Evolutionary conservation across 2,888 invertebrate genomes (phyloP), one percentile per base, ranked within the genome.

Genomic region (Dorcus hopei): DNA sequence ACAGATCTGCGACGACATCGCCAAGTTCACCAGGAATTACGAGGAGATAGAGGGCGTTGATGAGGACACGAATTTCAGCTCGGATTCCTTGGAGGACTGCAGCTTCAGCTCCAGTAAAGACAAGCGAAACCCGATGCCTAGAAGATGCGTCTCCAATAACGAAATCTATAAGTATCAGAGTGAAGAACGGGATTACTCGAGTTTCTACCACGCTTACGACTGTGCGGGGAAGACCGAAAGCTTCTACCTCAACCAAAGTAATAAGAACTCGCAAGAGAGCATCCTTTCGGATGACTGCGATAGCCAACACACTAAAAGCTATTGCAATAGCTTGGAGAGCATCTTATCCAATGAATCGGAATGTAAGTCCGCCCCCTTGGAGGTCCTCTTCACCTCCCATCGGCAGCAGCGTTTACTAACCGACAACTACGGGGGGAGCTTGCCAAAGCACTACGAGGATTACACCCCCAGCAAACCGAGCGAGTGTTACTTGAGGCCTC

Each of bases 291-390:
- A 90, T 64, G 85, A 86, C 65, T 72, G 70, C 11, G 69, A 69
- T 16, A 71, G 71, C 54, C 63, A 65, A 23, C 80, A 85, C 59
- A 82, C 81, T 1, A 82, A 85, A 70, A 85, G 85, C 3, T 88
- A 88, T 70, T 90, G 89, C 70, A 88, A 89, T 69, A 91, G 91
- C 57, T 82, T 91, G 69, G 92, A 92, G 72, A 91, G 91, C 69
- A 86, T 93, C 4, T 74, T 92, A 0, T 91, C 91, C 0, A 92
- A 91, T 73, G 91, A 91, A 63, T 90, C 89, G 0, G 83, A 85
- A 65, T 90, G 89, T 5, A 89, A 89, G 75, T 90, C 90, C 54
- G 91, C 90, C 0, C 91, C 91, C 0, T 73, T 91, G 39, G 91
- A 90, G 75, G 85, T 87, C 73, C 74, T 89, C 0, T 88, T 89